Conservation (phyloP, 2,797 vertebrate genomes). For the Melanotaenia pygmaea region DNA sequence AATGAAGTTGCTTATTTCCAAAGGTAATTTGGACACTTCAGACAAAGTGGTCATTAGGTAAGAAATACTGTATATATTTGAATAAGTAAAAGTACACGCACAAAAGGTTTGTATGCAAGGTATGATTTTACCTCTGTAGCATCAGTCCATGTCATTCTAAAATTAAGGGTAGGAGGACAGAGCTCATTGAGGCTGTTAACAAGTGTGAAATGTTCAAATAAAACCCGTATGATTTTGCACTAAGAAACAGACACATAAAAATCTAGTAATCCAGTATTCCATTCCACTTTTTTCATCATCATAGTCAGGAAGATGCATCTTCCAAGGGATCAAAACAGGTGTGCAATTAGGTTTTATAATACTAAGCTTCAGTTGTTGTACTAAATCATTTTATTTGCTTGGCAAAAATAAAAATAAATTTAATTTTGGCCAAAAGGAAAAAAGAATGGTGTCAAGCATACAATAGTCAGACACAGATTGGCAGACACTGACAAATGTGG, state of each 20-base stretch:
- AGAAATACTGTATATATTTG: neutral
- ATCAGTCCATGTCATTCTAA: neutral
- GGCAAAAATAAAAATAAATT: neutral
- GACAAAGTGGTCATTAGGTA: neutral
- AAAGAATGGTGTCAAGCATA: constrained; percentile 50
- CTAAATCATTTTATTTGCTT: neutral
- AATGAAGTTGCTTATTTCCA: neutral
- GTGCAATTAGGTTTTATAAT: constrained; percentile 1
- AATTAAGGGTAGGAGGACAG: neutral
- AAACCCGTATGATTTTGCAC: neutral
- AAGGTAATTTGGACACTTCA: neutral
- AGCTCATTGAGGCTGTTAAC: constrained; percentile 5
- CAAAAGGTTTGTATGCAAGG: neutral
- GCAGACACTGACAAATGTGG: constrained; percentile 38
- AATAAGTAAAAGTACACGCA: neutral
- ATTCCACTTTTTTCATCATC: neutral
- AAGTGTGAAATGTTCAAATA: neutral
- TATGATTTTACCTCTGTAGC: neutral
- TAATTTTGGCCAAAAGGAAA: neutral
- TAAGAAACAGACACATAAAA: constrained; percentile 9
- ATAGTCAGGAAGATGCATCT: neutral
- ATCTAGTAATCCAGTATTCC: neutral
- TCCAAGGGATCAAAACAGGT: constrained; percentile 34
- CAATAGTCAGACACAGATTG: constrained; percentile 64
- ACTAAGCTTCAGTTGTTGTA: neutral